Evolutionary conservation across 1,140 invertebrate genomes (phyloP).

Genomic region (Sycobia sp.): DNA sequence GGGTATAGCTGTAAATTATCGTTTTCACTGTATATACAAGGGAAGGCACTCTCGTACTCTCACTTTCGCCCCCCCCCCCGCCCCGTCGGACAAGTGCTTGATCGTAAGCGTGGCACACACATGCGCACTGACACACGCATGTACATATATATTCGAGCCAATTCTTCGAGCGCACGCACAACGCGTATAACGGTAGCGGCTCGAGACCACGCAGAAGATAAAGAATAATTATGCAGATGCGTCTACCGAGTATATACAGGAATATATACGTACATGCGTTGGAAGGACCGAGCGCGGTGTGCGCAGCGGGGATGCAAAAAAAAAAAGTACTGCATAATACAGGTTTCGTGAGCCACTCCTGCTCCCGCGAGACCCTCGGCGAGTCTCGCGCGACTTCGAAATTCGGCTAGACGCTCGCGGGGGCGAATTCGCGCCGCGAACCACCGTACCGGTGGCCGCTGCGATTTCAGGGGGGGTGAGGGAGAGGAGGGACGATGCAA

Average conservation of each 20-base stretch:
- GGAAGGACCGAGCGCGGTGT: not conserved
- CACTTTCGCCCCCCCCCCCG: conserved; percentile 13
- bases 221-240: conserved; percentile 28
- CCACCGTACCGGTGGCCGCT: no score
- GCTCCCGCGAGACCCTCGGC: not conserved
- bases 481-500: no score
- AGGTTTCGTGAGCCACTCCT: no score
- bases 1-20: conserved; percentile 21
- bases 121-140: no score
- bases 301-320: not conserved
- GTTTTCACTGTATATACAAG: not conserved
- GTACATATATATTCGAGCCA: no score
- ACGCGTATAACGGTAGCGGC: conserved; percentile 30
- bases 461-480: conserved; percentile 27
- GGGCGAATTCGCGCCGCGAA: conserved; percentile 24
- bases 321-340: no score
- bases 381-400: no score
- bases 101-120: no score
- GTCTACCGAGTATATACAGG: no score
- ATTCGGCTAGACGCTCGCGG: no score
- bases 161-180: no score
- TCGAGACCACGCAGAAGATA: conserved; percentile 26
- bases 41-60: not conserved
- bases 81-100: conserved; percentile 16
- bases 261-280: no score